phyloP scores from a whole-genome alignment of 2,113 vertebrate species.

The Oplegnathus fasciatus region DNA sequence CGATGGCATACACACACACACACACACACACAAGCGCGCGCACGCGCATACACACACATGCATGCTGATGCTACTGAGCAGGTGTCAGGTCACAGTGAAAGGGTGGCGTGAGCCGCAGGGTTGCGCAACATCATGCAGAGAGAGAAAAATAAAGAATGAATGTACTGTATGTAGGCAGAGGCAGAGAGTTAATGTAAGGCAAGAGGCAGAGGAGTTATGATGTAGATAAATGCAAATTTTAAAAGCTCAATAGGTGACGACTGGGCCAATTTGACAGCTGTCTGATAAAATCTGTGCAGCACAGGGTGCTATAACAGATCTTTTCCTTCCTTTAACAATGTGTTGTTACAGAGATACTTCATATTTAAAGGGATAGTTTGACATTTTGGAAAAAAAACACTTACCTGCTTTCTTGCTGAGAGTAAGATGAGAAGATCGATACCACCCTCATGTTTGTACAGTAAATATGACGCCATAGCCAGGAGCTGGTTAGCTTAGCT shows the following conservation, averaged over 20 bases:
- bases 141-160: slow-evolving; percentile 36
- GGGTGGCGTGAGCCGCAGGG: slow-evolving; percentile 49
- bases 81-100: slow-evolving; percentile 79
- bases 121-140: slow-evolving; percentile 66
- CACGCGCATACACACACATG: slow-evolving; percentile 10
- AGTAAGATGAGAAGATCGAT: not conserved
- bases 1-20: slow-evolving; percentile 29
- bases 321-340: slow-evolving; percentile 7
- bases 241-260: slow-evolving; percentile 36
- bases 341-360: slow-evolving; percentile 21
- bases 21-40: slow-evolving; percentile 13
- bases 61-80: slow-evolving; percentile 69
- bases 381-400: not conserved
- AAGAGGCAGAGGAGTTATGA: slow-evolving; percentile 67
- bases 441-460: too few species aligned
- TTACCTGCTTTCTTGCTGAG: slow-evolving; percentile 1
- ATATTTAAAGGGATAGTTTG: slow-evolving; percentile 7
- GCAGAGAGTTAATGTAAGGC: slow-evolving; percentile 72
- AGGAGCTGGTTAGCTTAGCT: not conserved
- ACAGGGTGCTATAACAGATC: not conserved
- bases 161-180: slow-evolving; percentile 45
- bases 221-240: slow-evolving; percentile 36
- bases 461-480: slow-evolving; percentile 24
- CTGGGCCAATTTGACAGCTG: slow-evolving; percentile 33
- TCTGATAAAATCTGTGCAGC: slow-evolving; percentile 20